Base-by-base conservation (phyloP, 2,888 invertebrate genomes). In the Lampropteryx suffumata region DNA sequence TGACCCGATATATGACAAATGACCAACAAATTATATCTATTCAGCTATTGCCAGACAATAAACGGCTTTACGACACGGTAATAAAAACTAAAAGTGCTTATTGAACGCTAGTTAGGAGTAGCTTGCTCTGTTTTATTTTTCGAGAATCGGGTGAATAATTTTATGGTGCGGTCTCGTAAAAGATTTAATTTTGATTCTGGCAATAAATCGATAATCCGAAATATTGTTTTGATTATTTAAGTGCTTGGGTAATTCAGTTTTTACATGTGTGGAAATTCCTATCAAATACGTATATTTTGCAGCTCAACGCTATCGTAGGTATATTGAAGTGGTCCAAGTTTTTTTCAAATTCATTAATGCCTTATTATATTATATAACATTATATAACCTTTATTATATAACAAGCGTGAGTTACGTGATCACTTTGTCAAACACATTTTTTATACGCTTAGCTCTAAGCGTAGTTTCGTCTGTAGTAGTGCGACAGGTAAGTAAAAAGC, bases 1-100 rank as follows among this genome's bases (percentile, higher is more conserved):
- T 79, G 83, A 82, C 82, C 79, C 66, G 50, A 58, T 62, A 55
- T 65, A 76, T 84, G 84, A 84, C 84, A 84, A 84, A 84, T 82
- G 79, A 73, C 78, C 76, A 72, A 67, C 65, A 73, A 73, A 71
- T 74, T 69, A 69, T 65, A 64, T 54, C 48, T 59, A 63, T 62
- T 58, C 51, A 59, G 55, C 57, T 54, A 51, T 3, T n/a, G 45
- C 3, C 37, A 54, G 39, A 7, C 35, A 21, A 57, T 64, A 64
- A 39, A 33, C 17, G 42, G 58, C 62, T 59, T 51, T 64, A 59
- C 6, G 2, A 12, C 37, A 6, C 8, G n/a, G 42, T 30, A 32
- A 50, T 52, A 39, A 29, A 39, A 30, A 24, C 33, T 33, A 48
- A 40, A 55, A 44, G 35, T 10, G 29, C 10, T 24, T 29, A 33